Conservation (phyloP, 2,113 vertebrate species). For the Oreamnos americanus region DNA sequence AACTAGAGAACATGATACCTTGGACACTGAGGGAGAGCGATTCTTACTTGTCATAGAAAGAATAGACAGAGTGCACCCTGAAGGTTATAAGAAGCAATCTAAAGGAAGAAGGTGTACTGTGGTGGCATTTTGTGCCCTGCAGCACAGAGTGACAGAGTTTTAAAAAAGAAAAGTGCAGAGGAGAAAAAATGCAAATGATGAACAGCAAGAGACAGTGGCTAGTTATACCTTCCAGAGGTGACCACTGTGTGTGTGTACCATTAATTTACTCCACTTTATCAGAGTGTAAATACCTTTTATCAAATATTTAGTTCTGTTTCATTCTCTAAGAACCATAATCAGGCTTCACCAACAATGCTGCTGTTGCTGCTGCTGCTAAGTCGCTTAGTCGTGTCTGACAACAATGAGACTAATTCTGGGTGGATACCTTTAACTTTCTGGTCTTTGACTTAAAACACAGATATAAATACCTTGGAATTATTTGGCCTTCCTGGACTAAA, state of each 20-base stretch:
- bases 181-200: not conserved
- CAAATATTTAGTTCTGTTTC: not conserved
- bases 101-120: too few species aligned
- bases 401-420: not conserved
- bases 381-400: too few species aligned
- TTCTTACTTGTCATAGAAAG: not conserved
- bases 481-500: not conserved
- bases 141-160: not conserved
- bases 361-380: too few species aligned
- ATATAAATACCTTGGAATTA: not conserved
- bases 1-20: not conserved
- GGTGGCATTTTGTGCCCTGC: fast-evolving
- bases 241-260: not conserved
- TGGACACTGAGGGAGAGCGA: not conserved
- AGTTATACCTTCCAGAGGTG: not conserved
- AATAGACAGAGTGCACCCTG: not conserved
- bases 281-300: not conserved
- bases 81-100: fast-evolving
- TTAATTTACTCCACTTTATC: not conserved
- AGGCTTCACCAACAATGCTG: not conserved
- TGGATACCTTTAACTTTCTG: not conserved
- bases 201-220: fast-evolving
- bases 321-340: not conserved
- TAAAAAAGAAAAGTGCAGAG: not conserved
- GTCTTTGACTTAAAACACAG: not conserved